Evolutionary conservation across 2,113 vertebrate species (phyloP).

Genomic region (Prunella himalayana): DNA sequence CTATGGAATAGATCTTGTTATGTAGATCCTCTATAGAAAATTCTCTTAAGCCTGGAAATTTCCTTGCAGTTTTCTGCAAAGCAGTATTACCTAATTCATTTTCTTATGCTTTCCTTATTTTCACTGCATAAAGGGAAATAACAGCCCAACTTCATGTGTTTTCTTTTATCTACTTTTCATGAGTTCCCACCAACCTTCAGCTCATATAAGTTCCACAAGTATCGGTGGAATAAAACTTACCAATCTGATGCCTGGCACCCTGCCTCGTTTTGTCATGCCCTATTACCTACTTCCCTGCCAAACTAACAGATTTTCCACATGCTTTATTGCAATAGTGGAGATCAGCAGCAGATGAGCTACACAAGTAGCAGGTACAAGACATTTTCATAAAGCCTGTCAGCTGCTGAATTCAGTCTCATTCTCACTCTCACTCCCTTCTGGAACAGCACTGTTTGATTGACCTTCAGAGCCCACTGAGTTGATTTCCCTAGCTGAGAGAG

Average conservation of each 20-base stretch:
- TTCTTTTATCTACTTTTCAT: background rate
- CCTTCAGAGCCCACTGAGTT: background rate
- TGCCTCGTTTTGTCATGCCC: background rate
- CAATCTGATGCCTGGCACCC: background rate
- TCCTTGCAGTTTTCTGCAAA: background rate
- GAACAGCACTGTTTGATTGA: background rate
- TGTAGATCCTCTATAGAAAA: background rate
- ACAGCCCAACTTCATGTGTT: background rate
- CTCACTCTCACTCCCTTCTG: background rate
- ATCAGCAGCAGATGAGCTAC: background rate
- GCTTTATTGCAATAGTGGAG: background rate
- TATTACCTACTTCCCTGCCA: background rate
- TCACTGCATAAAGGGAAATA: background rate
- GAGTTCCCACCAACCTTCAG: background rate
- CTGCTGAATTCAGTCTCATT: constrained; percentile 13
- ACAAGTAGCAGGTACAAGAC: background rate
- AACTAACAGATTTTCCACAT: constrained; percentile 23
- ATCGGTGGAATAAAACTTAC: background rate
- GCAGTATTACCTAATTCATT: background rate
- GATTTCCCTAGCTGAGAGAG: background rate
- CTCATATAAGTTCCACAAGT: background rate
- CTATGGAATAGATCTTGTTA: background rate
- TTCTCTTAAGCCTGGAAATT: background rate
- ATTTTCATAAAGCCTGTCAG: constrained; percentile 37
- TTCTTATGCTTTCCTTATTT: background rate